Base-by-base conservation (phyloP, 2,797 vertebrate species). In the Acrossocheilus fasciatus region DNA sequence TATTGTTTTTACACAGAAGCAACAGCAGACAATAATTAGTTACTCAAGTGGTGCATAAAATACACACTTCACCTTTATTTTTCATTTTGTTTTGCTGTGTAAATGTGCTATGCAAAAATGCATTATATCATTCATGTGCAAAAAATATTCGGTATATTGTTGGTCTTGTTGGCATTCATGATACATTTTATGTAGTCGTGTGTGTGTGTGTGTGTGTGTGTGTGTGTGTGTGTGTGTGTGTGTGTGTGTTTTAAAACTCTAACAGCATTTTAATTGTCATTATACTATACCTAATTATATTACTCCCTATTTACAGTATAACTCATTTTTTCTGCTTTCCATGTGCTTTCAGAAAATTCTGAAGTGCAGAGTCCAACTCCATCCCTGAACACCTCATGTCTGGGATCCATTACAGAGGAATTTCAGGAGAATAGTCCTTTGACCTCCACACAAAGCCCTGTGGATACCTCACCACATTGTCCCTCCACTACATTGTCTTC, bases 321-420 rank as follows among this genome's bases (percentile, higher is more conserved):
- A 83, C 34, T 64, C 0, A 23, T 70, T n/a, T 52, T 57, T 64
- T 43, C 83, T 82, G 52, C 70, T 86, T 88, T 20, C 85, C 20
- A 14, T 87, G 41, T 87, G 34, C 39, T 45, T 83, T 47, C 85
- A 97, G 96, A 95, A 20, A 12, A 90, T 92, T 92, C 91, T 90
- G 92, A 94, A 45, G 84, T 90, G 68, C 96, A 95, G 93, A 95
- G 91, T 93, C 93, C 96, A 81, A 90, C 91, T 89, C 92, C 95
- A 86, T 95, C 95, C 89, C 94, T 94, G 90, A 94, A 93, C 92
- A 94, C 93, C 93, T 75, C 85, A 36, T 66, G 34, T 74, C 94
- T 97, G 92, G 96, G 96, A 92, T 96, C 95, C 26, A 97, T 96
- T 85, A 92, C 94, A 10, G 97, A 97, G 92, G 96, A 97, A 91